Evolutionary conservation across 2,888 invertebrate genomes (phyloP).

Genomic region (Leptinotarsa tumamoca): DNA sequence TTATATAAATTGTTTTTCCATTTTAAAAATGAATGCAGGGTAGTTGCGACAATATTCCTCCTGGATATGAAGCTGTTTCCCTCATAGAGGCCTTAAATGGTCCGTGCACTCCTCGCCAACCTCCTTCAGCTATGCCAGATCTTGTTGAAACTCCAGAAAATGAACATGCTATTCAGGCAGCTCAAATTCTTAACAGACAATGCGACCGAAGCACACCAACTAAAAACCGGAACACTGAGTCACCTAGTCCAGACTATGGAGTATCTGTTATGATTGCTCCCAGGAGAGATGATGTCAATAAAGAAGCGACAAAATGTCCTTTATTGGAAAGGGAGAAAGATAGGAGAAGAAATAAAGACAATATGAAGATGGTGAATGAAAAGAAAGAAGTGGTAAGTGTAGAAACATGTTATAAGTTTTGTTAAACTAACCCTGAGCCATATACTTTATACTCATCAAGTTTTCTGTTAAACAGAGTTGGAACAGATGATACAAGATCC

Average conservation of each 20-base stretch:
- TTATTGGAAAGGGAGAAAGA: conserved; percentile 57
- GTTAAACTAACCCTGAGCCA: too few relatives aligned
- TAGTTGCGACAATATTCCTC: conserved; percentile 86
- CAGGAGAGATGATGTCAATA: conserved; percentile 72
- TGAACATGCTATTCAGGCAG: conserved; percentile 76
- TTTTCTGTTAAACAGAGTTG: too few relatives aligned
- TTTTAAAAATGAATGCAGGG: conserved; percentile 65
- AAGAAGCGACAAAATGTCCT: conserved; percentile 64
- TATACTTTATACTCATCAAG: too few relatives aligned
- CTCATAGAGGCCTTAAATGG: conserved; percentile 97
- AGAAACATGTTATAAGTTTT: too few relatives aligned
- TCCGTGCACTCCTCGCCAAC: conserved; percentile 74
- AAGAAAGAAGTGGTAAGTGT: conserved; percentile 66
- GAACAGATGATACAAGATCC: too few relatives aligned
- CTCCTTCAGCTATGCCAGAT: conserved; percentile 66
- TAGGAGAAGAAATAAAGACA: conserved; percentile 62
- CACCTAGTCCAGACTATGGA: conserved; percentile 71
- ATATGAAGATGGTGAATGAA: conserved; percentile 73
- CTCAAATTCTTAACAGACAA: conserved; percentile 74
- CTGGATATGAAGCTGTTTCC: conserved; percentile 94
- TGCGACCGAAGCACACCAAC: conserved; percentile 67
- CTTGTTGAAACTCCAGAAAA: conserved; percentile 73
- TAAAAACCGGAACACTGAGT: conserved; percentile 62
- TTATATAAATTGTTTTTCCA: background rate
- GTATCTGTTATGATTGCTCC: conserved; percentile 79